These are phyloP conservation scores for Poeciliopsis prolifica DNA, from an alignment of 2,113 vertebrate species.

Conservation along the genomic window DNA sequence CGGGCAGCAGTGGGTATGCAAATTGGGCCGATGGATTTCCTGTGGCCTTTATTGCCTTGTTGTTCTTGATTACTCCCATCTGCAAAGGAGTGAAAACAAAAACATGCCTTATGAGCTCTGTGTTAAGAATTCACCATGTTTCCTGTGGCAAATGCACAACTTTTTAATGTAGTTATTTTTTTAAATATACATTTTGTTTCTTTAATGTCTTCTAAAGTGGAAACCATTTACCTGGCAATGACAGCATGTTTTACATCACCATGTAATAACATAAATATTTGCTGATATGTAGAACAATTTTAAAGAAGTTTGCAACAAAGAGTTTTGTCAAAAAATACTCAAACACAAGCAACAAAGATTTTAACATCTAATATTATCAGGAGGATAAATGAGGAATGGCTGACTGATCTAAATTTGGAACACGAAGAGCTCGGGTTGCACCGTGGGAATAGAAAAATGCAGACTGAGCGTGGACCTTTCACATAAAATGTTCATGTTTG, in stretches of 20 bases:
- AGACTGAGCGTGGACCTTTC: background rate
- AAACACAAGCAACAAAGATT: background rate
- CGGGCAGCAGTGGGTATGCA: too few relatives aligned
- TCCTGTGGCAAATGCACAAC: too few relatives aligned
- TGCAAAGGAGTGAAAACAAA: too few relatives aligned
- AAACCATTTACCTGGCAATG: background rate
- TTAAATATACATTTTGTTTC: too few relatives aligned
- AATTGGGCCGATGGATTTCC: too few relatives aligned
- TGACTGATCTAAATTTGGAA: background rate
- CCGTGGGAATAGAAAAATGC: background rate
- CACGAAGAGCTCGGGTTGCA: background rate
- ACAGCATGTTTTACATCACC: background rate
- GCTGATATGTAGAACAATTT: background rate
- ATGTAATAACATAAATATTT: background rate
- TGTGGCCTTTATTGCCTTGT: too few relatives aligned
- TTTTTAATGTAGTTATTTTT: too few relatives aligned
- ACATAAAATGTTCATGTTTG: background rate
- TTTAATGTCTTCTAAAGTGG: background rate
- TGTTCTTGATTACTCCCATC: too few relatives aligned
- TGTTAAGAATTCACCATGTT: too few relatives aligned
- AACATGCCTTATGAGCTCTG: too few relatives aligned
- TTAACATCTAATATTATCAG: background rate
- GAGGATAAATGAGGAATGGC: rapidly evolving
- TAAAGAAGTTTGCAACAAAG: background rate
- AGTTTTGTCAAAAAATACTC: background rate